phyloP scores from a whole-genome alignment of 2,888 invertebrate genomes.

The Dermolepida albohirtum region DNA sequence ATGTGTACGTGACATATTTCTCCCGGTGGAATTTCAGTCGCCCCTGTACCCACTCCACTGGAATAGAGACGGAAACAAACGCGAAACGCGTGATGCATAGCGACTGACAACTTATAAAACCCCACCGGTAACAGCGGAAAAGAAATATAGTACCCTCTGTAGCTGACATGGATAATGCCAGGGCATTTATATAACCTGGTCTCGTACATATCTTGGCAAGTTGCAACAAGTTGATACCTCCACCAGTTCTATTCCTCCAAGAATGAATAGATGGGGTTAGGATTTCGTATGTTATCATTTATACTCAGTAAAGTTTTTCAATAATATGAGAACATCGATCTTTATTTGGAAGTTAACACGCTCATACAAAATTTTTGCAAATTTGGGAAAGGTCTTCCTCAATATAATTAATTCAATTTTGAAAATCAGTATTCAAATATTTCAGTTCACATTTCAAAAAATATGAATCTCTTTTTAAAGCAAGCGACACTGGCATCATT shows the following conservation, averaged over 20 bases:
- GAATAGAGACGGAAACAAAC: constrained; percentile 27
- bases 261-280: too few relatives aligned
- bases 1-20: constrained; percentile 54
- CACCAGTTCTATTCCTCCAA: background rate
- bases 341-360: too few relatives aligned
- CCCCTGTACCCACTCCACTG: constrained; percentile 1
- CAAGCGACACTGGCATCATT: too few relatives aligned
- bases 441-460: too few relatives aligned
- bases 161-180: constrained; percentile 48
- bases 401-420: too few relatives aligned
- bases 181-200: constrained; percentile 36
- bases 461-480: too few relatives aligned
- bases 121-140: constrained; percentile 43
- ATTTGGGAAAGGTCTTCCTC: too few relatives aligned
- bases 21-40: constrained; percentile 47
- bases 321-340: too few relatives aligned
- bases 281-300: too few relatives aligned
- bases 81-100: constrained; percentile 45
- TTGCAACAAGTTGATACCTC: constrained; percentile 39
- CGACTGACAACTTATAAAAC: constrained; percentile 46
- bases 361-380: too few relatives aligned
- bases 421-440: too few relatives aligned
- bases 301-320: too few relatives aligned
- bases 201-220: constrained; percentile 13
- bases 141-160: constrained; percentile 48